Evolutionary conservation across 2,797 vertebrate genomes (phyloP).

Genomic region (Sebastes itinus): DNA sequence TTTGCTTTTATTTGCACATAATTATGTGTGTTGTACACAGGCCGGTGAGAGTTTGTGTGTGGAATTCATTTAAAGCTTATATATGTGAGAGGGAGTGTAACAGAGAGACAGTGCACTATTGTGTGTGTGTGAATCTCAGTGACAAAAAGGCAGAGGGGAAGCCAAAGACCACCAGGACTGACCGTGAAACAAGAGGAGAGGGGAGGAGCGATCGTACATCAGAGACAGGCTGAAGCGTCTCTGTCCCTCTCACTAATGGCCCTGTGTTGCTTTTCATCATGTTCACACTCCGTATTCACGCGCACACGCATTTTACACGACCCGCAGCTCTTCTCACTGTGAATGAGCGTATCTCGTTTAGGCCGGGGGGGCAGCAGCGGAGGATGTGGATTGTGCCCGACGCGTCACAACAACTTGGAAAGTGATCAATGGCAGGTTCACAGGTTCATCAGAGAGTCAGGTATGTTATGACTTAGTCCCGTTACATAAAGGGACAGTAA

Average conservation of each 20-base stretch:
- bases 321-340: not conserved
- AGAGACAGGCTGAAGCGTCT: not conserved
- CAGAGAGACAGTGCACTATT: not conserved
- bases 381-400: constrained; percentile 8
- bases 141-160: constrained; percentile 14
- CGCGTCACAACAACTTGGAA: constrained; percentile 34
- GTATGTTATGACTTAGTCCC: constrained; percentile 6
- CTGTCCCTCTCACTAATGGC: constrained; percentile 12
- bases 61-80: not conserved
- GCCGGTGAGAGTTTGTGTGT: not conserved
- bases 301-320: not conserved
- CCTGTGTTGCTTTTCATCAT: constrained; percentile 8
- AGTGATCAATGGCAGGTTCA: constrained; percentile 59
- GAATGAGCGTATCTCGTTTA: not conserved
- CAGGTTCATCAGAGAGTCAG: constrained; percentile 53
- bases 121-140: constrained; percentile 3
- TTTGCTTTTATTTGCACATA: not conserved
- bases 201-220: constrained; percentile 15
- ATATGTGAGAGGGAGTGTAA: not conserved
- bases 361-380: not conserved
- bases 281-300: not conserved
- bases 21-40: not conserved
- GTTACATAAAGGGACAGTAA: constrained; percentile 56
- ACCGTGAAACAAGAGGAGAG: constrained; percentile 12
- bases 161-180: constrained; percentile 53